Percentiles rank a stretch among this genome's conserved stretches.
Conservation (phyloP, 2,888 invertebrate genomes). For the Calephelis perditalis region DNA sequence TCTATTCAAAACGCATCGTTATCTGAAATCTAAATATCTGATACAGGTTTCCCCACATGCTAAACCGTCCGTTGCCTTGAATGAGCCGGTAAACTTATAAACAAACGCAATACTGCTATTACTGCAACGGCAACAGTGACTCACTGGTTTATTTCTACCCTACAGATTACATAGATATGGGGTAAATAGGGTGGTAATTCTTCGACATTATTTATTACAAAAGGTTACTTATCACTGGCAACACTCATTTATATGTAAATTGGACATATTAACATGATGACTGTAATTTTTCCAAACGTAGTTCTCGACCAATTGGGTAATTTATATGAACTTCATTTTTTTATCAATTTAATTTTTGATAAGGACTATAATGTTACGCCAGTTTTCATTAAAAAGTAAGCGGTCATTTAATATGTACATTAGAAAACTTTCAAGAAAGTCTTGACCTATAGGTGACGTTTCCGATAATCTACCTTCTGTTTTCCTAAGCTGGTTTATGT, state of each 20-base stretch:
- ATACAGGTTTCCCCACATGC: not conserved
- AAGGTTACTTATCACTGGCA: slow-evolving; percentile 15
- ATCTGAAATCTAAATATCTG: not conserved
- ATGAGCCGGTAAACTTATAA: slow-evolving; percentile 1
- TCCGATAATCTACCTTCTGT: no score
- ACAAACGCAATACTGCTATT: slow-evolving; percentile 28
- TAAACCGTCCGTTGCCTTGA: not conserved
- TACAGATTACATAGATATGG: slow-evolving; percentile 42
- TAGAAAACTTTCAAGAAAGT: no score
- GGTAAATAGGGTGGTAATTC: slow-evolving; percentile 44
- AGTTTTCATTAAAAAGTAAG: no score
- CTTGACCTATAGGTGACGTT: no score
- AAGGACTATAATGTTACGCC: no score
- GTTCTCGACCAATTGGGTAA: not conserved
- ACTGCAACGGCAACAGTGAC: slow-evolving; percentile 41
- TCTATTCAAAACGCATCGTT: no score
- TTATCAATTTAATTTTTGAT: no score
- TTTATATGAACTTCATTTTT: not conserved
- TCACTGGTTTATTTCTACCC: slow-evolving; percentile 48
- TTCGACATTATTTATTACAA: slow-evolving; percentile 39
- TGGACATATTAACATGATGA: slow-evolving; percentile 18
- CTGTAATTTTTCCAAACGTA: slow-evolving; percentile 1
- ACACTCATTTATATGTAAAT: slow-evolving; percentile 25
- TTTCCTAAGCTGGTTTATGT: no score
- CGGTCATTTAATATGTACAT: no score